These are phyloP conservation scores for Trichechus manatus DNA, from an alignment of 2,113 vertebrate species.

Conservation along the genomic window DNA sequence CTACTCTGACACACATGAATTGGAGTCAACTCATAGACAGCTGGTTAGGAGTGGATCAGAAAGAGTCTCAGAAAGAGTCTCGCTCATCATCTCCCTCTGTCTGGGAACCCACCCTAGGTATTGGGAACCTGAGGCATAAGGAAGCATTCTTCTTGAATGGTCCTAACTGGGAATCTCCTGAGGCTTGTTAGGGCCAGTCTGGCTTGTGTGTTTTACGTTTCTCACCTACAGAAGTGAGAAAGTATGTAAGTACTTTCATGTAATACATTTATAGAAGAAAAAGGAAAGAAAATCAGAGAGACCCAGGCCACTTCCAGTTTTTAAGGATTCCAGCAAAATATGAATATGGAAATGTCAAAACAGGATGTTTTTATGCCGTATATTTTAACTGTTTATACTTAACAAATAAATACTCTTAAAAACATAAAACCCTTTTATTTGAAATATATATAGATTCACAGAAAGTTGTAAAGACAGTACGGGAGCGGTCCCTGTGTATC, in stretches of 20 bases:
- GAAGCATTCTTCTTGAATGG: neutral
- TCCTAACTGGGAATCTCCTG: neutral
- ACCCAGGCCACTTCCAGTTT: neutral
- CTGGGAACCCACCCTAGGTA: neutral
- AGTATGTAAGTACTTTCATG: neutral
- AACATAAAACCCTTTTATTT: neutral
- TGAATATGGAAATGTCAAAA: constrained; percentile 18
- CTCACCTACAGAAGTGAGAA: neutral
- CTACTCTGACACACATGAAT: neutral
- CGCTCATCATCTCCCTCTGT: neutral
- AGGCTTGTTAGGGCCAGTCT: neutral
- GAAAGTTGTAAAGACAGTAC: neutral
- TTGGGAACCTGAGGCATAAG: neutral
- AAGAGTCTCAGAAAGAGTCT: neutral
- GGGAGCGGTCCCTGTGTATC: no score
- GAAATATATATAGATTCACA: neutral
- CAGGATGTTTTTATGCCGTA: neutral
- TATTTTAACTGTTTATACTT: neutral
- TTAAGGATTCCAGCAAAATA: neutral
- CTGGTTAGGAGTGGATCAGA: neutral
- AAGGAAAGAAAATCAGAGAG: neutral
- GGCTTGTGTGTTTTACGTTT: neutral
- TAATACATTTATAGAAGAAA: neutral
- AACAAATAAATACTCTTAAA: neutral
- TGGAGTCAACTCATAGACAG: neutral